A percentile compares a stretch with the other conserved stretches of the same genome.
Conservation (phyloP, 1,140 invertebrate genomes). For the Melanaphis sacchari region DNA sequence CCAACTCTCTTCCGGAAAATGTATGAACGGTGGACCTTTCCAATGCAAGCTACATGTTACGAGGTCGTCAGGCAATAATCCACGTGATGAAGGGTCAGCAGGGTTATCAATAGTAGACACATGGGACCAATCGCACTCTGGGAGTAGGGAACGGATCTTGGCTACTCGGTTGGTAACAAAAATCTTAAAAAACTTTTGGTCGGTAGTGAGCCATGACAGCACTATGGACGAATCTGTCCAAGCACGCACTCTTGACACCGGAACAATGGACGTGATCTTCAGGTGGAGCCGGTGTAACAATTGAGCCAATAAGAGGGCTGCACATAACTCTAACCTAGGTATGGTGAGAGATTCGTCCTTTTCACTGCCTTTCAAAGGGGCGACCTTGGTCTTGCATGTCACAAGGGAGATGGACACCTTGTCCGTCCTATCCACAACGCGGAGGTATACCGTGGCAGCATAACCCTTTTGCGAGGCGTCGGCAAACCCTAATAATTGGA, state of each 20-base stretch:
- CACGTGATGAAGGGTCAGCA: slow-evolving; percentile 62
- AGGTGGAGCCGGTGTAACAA: slow-evolving; percentile 58
- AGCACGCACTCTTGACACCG: neutral
- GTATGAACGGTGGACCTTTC: neutral
- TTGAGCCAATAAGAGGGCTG: slow-evolving; percentile 61
- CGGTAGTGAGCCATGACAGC: slow-evolving; percentile 58
- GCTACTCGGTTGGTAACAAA: slow-evolving; percentile 62
- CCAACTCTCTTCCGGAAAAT: neutral
- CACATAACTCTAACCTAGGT: slow-evolving; percentile 63
- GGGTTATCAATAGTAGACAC: slow-evolving; percentile 62
- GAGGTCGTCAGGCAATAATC: slow-evolving; percentile 37
- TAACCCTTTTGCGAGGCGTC: slow-evolving; percentile 43
- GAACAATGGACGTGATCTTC: neutral
- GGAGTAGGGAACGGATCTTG: slow-evolving; percentile 60
- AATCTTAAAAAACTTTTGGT: slow-evolving; percentile 59
- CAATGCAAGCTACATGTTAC: neutral
- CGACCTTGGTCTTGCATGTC: slow-evolving; percentile 57
- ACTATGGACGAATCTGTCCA: slow-evolving; percentile 59
- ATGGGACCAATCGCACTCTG: slow-evolving; percentile 60
- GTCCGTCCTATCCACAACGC: neutral
- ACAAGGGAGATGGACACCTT: slow-evolving; percentile 37
- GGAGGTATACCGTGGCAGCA: slow-evolving; percentile 19
- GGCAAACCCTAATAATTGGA: no score
- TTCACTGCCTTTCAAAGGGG: slow-evolving; percentile 40
- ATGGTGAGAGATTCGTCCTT: slow-evolving; percentile 61